Conservation (phyloP, 2,113 vertebrate genomes). For the Paradoxurus hermaphroditus region DNA sequence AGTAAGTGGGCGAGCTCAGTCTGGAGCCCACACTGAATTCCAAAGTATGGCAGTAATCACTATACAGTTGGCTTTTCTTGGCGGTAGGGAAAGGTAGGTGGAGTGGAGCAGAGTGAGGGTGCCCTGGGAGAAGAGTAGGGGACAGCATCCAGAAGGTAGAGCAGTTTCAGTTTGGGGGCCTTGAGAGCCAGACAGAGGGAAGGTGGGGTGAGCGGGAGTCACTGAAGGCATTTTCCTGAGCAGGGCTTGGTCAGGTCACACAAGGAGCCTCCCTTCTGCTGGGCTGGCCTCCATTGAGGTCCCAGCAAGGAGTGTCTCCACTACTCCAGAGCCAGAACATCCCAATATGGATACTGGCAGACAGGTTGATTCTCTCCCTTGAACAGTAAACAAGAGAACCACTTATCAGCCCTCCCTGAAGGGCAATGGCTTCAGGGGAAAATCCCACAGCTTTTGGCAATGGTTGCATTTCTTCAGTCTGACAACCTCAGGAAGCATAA, state of each 20-base stretch:
- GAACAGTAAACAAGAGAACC: background rate
- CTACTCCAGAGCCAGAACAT: background rate
- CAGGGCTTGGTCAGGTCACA: too few relatives aligned
- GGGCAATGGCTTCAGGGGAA: background rate
- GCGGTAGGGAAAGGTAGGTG: background rate
- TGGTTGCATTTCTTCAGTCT: slow-evolving; percentile 47
- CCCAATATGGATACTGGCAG: background rate
- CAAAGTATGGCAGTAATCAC: background rate
- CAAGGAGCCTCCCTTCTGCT: background rate
- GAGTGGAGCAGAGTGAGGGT: background rate
- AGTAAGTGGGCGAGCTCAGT: background rate
- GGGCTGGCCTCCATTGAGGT: fast-evolving
- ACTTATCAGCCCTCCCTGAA: background rate
- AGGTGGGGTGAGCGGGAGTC: background rate
- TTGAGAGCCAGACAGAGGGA: background rate
- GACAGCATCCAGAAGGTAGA: background rate
- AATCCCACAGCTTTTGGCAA: background rate
- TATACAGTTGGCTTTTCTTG: background rate
- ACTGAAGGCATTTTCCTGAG: background rate
- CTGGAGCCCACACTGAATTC: background rate
- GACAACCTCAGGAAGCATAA: slow-evolving; percentile 68
- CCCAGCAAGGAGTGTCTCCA: fast-evolving
- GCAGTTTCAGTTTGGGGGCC: too few relatives aligned
- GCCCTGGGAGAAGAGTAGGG: background rate
- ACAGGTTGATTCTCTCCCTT: background rate